Evolutionary conservation across 2,797 vertebrate genomes (phyloP).

Genomic region (Distichodus sexfasciatus): DNA sequence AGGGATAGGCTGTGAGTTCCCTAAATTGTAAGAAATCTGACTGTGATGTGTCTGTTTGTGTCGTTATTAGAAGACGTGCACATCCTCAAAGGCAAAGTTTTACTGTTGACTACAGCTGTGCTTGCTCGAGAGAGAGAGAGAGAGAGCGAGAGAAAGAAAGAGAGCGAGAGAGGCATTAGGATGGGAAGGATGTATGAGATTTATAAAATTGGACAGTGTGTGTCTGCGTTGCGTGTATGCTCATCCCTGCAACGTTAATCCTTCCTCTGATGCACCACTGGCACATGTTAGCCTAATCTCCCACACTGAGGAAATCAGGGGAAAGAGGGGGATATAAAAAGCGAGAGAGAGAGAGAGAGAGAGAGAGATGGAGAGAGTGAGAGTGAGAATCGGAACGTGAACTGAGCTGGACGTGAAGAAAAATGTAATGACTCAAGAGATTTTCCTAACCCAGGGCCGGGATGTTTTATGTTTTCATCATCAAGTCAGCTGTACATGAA

Average conservation of each 20-base stretch:
- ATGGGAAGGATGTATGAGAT: neutral
- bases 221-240: neutral
- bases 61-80: too few species aligned
- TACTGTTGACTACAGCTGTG: too few species aligned
- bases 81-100: neutral
- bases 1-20: too few species aligned
- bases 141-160: neutral
- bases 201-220: slow-evolving; percentile 1
- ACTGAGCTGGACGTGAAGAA: too few species aligned
- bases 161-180: neutral
- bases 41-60: too few species aligned
- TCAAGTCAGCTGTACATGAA: neutral
- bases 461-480: neutral
- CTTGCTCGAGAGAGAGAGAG: neutral
- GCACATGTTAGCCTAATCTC: slow-evolving; percentile 35
- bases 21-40: too few species aligned
- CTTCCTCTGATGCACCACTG: slow-evolving; percentile 21
- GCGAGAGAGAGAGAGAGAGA: neutral
- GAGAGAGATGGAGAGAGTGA: neutral
- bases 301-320: slow-evolving; percentile 25
- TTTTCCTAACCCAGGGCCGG: neutral
- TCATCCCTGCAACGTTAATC: slow-evolving; percentile 27
- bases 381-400: too few species aligned
- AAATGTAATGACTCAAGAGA: too few species aligned
- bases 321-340: neutral